These are phyloP conservation scores for Dipodomys ordii DNA, from an alignment of 2,113 vertebrate genomes.

Conservation along the genomic window DNA sequence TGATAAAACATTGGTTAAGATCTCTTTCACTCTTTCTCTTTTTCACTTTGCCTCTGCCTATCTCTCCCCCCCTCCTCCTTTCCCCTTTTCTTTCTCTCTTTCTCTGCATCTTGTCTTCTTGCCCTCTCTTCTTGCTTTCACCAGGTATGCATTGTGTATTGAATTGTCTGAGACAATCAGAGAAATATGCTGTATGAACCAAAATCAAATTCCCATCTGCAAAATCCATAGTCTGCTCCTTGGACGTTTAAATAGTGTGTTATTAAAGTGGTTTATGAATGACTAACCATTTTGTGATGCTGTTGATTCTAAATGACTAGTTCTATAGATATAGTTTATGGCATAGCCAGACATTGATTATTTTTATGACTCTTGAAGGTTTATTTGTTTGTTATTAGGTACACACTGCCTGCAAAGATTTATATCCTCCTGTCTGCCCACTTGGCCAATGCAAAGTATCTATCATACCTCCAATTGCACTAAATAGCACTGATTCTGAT, in stretches of 20 bases:
- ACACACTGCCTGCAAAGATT: conserved; percentile 97
- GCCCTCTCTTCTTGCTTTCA: background rate
- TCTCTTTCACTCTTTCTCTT: no score
- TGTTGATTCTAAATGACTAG: background rate
- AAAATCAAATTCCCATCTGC: background rate
- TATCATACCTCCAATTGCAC: conserved; percentile 97
- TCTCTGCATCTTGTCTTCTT: background rate
- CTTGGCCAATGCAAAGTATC: conserved; percentile 99
- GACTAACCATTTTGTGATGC: conserved; percentile 8
- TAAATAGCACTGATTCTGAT: conserved; percentile 99
- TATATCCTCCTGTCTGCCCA: conserved; percentile 95
- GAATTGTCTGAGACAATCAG: background rate
- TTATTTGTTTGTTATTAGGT: conserved; percentile 89
- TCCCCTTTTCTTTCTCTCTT: no score
- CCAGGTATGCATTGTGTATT: background rate
- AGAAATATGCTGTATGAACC: background rate
- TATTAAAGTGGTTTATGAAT: background rate
- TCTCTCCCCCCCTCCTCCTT: no score
- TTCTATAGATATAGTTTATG: conserved; percentile 7
- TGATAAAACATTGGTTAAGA: background rate
- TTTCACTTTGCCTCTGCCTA: no score
- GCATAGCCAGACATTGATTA: background rate
- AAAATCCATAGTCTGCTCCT: background rate
- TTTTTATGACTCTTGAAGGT: conserved; percentile 51
- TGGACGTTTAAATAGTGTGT: background rate